Base-by-base conservation (phyloP, 2,797 vertebrate genomes). In the Euthynnus affinis region DNA sequence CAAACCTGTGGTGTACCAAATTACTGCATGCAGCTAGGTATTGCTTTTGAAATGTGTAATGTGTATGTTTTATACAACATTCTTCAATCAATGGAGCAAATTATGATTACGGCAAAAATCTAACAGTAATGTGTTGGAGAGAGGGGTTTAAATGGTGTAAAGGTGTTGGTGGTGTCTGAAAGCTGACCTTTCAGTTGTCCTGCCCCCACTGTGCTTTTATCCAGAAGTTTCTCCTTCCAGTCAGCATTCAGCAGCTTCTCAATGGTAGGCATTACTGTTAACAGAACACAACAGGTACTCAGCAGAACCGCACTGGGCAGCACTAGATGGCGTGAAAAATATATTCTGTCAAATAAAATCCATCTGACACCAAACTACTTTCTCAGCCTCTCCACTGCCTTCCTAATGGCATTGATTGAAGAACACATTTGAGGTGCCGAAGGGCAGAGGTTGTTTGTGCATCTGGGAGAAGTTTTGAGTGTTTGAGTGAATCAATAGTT, bases 181-280 rank as follows among this genome's bases (percentile, higher is more conserved):
- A 59, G 77, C 91, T 94, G 85, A 98, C 98, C 98, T 97, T 97
- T 97, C 65, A 98, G 95, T 78, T 96, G 97, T 90, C 96, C 96
- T 88, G 94, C 80, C 51, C 96, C 94, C 4, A 92, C 74, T 4
- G 93, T 5, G 76, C 72, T 95, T 85, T 94, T 95, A 87, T 97
- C 97, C 93, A 98, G 92, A 86, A 98, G 93, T 86, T 95, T 95
- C 83, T 98, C 97, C 92, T 96, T 99, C 98, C 97, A 98, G 86
- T 98, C 97, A 0, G 95, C 93, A 88, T 96, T 97, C 70, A 99
- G 94, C 76, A 99, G 93, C 91, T 98, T 99, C 95, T 99, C 98
- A 5, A 99, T 97, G 86, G 97, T 96, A 0, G 98, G 98, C 94
- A 99, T 97, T 37, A 98, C 98, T 98, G 91, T 81, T 86, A 90